Evolutionary conservation across 1,140 invertebrate species (phyloP).

Genomic region (Whitmania pigra): DNA sequence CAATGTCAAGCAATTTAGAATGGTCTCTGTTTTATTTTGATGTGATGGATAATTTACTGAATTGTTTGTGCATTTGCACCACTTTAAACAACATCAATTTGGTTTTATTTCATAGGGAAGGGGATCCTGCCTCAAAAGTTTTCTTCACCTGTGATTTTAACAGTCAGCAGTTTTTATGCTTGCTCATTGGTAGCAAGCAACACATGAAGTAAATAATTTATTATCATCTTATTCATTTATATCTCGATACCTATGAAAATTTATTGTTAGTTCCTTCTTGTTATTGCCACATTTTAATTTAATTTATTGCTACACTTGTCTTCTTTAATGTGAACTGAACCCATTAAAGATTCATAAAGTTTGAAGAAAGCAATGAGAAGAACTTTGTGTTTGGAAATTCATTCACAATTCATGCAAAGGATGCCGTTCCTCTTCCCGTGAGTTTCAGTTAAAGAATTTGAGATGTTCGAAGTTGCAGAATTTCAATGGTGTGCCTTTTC

Average conservation of each 20-base stretch:
- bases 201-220: constrained; percentile 47
- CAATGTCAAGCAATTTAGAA: no score
- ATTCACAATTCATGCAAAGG: constrained; percentile 60
- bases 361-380: constrained; percentile 56
- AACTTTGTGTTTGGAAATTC: constrained; percentile 61
- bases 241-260: no score
- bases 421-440: constrained; percentile 63
- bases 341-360: constrained; percentile 49
- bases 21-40: no score
- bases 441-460: not conserved
- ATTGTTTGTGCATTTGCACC: no score
- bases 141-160: constrained; percentile 70
- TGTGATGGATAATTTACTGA: no score
- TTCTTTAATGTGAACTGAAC: no score
- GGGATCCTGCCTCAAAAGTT: constrained; percentile 54
- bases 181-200: constrained; percentile 54
- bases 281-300: no score
- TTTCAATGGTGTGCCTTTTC: constrained; percentile 19
- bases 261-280: no score
- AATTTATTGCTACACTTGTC: no score
- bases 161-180: constrained; percentile 69
- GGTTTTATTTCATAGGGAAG: not conserved
- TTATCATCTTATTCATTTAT: constrained; percentile 7
- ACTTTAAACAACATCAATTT: not conserved
- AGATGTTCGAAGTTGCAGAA: constrained; percentile 12